Conservation (phyloP, 2,797 vertebrate species). For the Tarsius wallacei region DNA sequence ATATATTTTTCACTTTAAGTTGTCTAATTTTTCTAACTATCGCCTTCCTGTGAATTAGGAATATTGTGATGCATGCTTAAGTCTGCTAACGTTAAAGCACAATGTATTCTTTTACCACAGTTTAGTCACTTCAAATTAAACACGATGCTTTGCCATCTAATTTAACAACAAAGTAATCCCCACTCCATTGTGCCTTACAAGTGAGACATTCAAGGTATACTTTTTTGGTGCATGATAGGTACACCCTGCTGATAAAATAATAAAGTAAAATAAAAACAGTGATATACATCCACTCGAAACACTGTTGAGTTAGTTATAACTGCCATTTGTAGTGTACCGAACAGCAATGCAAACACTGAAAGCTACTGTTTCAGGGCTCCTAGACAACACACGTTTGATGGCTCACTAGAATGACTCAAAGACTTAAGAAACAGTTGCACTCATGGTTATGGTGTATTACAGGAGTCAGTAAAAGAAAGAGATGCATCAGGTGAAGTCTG, state of each 20-base stretch:
- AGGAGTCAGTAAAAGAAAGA: background rate
- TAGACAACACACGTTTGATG: background rate
- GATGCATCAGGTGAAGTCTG: background rate
- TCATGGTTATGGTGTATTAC: background rate
- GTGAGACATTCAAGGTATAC: background rate
- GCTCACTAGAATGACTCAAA: background rate
- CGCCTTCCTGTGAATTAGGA: background rate
- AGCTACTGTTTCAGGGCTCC: background rate
- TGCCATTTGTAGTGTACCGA: background rate
- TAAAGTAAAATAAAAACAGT: background rate
- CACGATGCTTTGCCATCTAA: background rate
- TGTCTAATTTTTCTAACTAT: background rate
- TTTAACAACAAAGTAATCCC: background rate
- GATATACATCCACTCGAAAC: background rate
- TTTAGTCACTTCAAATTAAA: background rate
- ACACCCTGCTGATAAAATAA: background rate
- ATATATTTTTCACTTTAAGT: background rate
- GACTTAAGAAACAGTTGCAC: background rate
- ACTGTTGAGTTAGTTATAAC: background rate
- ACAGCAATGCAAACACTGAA: background rate
- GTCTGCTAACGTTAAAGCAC: background rate
- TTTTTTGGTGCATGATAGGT: background rate
- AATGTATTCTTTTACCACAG: background rate
- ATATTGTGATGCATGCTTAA: background rate
- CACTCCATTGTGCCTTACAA: background rate